phyloP scores from a whole-genome alignment of 2,797 vertebrate species.

The Crenichthys baileyi region DNA sequence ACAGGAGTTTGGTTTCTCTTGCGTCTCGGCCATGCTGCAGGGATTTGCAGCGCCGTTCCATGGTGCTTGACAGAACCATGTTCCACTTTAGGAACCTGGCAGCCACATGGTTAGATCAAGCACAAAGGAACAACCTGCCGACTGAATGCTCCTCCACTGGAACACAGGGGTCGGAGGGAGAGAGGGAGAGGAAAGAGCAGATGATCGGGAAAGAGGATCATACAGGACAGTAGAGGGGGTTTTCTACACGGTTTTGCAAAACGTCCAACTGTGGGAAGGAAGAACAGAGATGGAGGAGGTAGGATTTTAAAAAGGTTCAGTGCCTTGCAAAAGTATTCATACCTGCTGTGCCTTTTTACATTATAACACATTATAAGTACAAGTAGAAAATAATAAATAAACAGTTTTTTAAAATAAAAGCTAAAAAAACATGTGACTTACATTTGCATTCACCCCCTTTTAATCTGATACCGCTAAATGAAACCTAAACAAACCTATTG shows the following conservation, averaged over 20 bases:
- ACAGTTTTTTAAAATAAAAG: not conserved
- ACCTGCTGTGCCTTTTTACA: not conserved
- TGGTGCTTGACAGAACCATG: slow-evolving; percentile 99
- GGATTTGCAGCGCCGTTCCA: slow-evolving; percentile 98
- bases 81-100: slow-evolving; percentile 95
- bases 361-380: too few relatives aligned
- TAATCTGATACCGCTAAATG: not conserved
- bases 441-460: not conserved
- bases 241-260: slow-evolving; percentile 20
- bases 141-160: slow-evolving; percentile 91
- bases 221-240: slow-evolving; percentile 66
- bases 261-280: not conserved
- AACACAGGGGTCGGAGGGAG: slow-evolving; percentile 85
- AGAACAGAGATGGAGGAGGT: not conserved
- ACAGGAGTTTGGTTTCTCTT: slow-evolving; percentile 73
- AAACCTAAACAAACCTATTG: not conserved
- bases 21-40: slow-evolving; percentile 95
- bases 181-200: slow-evolving; percentile 27
- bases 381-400: too few relatives aligned
- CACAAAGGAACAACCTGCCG: slow-evolving; percentile 99
- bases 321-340: slow-evolving; percentile 1
- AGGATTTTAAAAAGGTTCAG: not conserved
- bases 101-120: slow-evolving; percentile 99
- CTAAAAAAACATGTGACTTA: not conserved
- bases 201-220: slow-evolving; percentile 5